phyloP scores from a whole-genome alignment of 1,140 invertebrate genomes.

The Platyura marginata region DNA sequence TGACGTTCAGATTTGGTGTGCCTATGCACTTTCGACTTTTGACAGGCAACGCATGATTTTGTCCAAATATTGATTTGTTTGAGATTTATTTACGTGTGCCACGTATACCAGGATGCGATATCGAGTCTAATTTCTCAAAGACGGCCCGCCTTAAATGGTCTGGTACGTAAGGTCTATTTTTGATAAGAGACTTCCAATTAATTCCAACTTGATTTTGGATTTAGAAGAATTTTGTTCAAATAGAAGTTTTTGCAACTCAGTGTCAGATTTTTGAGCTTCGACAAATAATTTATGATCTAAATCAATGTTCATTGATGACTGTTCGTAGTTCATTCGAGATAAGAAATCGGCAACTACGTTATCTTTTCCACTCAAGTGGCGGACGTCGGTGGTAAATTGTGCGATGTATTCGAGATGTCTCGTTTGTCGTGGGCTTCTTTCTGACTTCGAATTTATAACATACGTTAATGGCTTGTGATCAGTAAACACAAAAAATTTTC shows the following conservation, averaged over 20 bases:
- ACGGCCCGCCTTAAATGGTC: slow-evolving; percentile 4
- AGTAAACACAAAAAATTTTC: slow-evolving; percentile 14
- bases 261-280: neutral
- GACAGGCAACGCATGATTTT: slow-evolving; percentile 10
- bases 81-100: slow-evolving; percentile 8
- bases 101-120: slow-evolving; percentile 11
- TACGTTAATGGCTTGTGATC: slow-evolving; percentile 24
- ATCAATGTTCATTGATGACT: neutral
- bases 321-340: slow-evolving; percentile 3
- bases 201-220: slow-evolving; percentile 9
- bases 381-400: slow-evolving; percentile 13
- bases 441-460: slow-evolving; percentile 7
- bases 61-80: slow-evolving; percentile 11
- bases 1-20: slow-evolving; percentile 4
- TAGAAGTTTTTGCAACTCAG: no score
- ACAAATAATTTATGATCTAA: neutral
- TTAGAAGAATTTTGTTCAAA: neutral
- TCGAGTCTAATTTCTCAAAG: slow-evolving; percentile 11
- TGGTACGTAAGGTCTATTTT: slow-evolving; percentile 11
- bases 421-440: slow-evolving; percentile 7
- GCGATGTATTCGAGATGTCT: slow-evolving; percentile 13
- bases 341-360: slow-evolving; percentile 11
- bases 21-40: slow-evolving; percentile 12
- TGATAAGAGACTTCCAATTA: neutral
- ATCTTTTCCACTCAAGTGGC: slow-evolving; percentile 11